These are phyloP conservation scores for Cosmia pyralina DNA, from an alignment of 2,888 invertebrate genomes.

Conservation along the genomic window DNA sequence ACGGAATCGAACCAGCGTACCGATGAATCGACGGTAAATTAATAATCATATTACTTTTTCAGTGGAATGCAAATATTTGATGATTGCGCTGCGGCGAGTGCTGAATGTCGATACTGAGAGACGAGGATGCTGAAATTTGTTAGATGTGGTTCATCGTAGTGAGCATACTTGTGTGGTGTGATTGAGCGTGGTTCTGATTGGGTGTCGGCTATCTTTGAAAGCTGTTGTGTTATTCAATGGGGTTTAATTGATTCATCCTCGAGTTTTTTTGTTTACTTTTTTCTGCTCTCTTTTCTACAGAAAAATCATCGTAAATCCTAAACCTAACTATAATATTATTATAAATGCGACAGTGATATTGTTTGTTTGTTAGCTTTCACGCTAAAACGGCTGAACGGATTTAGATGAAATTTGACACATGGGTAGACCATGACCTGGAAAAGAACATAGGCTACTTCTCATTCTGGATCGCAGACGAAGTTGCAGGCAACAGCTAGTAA, in stretches of 20 bases:
- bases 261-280: background rate
- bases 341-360: no score
- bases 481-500: no score
- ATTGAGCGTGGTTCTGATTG: slow-evolving; percentile 33
- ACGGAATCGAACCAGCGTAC: slow-evolving; percentile 76
- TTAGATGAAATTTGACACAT: no score
- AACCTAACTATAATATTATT: no score
- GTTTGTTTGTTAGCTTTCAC: no score
- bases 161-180: slow-evolving; percentile 25
- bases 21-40: slow-evolving; percentile 87
- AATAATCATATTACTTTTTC: slow-evolving; percentile 90
- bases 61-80: slow-evolving; percentile 89
- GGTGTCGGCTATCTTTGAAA: slow-evolving; percentile 25
- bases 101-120: slow-evolving; percentile 66
- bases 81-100: slow-evolving; percentile 86
- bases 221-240: slow-evolving; percentile 14
- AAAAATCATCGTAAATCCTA: no score
- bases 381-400: no score
- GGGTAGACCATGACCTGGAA: no score
- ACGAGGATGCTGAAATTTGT: slow-evolving; percentile 32
- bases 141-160: slow-evolving; percentile 35
- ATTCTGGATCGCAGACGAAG: no score
- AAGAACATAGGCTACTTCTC: no score
- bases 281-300: no score
- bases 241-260: background rate